A percentile compares a stretch with the other conserved stretches of the same genome.
These are phyloP conservation scores for Caenorhabditis wallacei DNA, from an alignment of 2,888 invertebrate genomes.

Conservation along the genomic window DNA sequence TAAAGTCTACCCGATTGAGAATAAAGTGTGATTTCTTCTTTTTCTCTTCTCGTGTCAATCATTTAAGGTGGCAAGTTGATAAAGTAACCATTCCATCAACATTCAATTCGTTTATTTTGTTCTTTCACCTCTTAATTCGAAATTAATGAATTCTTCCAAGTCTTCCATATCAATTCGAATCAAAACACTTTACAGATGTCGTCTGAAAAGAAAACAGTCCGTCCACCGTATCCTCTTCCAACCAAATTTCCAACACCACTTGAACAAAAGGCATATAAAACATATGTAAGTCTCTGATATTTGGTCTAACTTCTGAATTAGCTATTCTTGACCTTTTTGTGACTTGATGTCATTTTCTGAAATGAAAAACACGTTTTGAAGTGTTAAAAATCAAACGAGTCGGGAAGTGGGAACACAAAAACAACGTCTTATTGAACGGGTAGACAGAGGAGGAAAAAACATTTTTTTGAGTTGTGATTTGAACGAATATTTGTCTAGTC, in stretches of 20 bases:
- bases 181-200: slow-evolving; percentile 44
- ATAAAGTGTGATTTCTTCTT: slow-evolving; percentile 1
- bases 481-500: slow-evolving; percentile 2
- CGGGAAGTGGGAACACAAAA: slow-evolving; percentile 8
- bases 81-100: slow-evolving; percentile 21
- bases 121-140: slow-evolving; percentile 2
- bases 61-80: slow-evolving; percentile 25
- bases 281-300: slow-evolving; percentile 63
- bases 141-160: no score
- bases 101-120: slow-evolving; percentile 22
- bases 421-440: slow-evolving; percentile 1
- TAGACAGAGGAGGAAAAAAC: neutral
- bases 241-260: slow-evolving; percentile 62
- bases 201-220: slow-evolving; percentile 24
- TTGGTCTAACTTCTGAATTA: slow-evolving; percentile 3
- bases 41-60: neutral
- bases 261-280: slow-evolving; percentile 61
- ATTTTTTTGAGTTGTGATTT: slow-evolving; percentile 14
- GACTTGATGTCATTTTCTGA: slow-evolving; percentile 30
- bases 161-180: neutral
- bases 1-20: neutral
- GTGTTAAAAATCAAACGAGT: neutral
- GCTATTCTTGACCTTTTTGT: slow-evolving; percentile 20
- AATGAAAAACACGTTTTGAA: slow-evolving; percentile 21
- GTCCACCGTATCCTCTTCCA: slow-evolving; percentile 66